Percentiles rank a stretch among this genome's conserved stretches.
These are phyloP conservation scores for Lasioglossum baleicum DNA, from an alignment of 1,140 invertebrate genomes.

Conservation along the genomic window DNA sequence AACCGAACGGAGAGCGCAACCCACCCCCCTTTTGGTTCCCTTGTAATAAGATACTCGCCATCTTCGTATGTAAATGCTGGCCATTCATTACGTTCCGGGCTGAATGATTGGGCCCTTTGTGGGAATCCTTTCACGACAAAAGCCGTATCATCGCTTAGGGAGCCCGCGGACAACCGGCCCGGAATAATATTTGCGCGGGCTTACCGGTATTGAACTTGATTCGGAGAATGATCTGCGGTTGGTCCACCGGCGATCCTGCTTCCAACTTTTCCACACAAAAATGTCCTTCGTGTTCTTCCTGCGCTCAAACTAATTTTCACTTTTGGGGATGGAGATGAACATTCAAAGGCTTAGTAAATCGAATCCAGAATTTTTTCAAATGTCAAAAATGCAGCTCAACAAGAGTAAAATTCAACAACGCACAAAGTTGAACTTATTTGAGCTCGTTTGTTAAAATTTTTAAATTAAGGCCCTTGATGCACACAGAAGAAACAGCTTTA, in stretches of 20 bases:
- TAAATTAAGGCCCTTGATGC: too few species aligned
- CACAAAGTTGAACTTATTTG: too few species aligned
- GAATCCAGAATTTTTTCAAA: too few species aligned
- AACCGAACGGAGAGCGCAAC: conserved; percentile 52
- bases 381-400: too few species aligned
- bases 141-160: conserved; percentile 68
- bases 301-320: too few species aligned
- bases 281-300: too few species aligned
- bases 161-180: conserved; percentile 47
- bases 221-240: background rate
- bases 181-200: conserved; percentile 61
- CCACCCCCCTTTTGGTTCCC: conserved; percentile 69
- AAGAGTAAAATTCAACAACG: too few species aligned
- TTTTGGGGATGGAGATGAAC: too few species aligned
- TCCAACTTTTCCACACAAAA: too few species aligned
- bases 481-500: too few species aligned
- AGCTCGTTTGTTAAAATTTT: too few species aligned
- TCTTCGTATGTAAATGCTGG: conserved; percentile 80
- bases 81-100: conserved; percentile 78
- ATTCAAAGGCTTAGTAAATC: too few species aligned
- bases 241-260: background rate
- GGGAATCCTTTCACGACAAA: conserved; percentile 76
- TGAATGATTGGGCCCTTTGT: conserved; percentile 78
- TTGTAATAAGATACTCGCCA: conserved; percentile 80
- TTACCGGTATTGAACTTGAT: conserved; percentile 42